These are phyloP conservation scores for Gallinago nigripennis DNA, from an alignment of 2,797 vertebrate species.

Conservation along the genomic window DNA sequence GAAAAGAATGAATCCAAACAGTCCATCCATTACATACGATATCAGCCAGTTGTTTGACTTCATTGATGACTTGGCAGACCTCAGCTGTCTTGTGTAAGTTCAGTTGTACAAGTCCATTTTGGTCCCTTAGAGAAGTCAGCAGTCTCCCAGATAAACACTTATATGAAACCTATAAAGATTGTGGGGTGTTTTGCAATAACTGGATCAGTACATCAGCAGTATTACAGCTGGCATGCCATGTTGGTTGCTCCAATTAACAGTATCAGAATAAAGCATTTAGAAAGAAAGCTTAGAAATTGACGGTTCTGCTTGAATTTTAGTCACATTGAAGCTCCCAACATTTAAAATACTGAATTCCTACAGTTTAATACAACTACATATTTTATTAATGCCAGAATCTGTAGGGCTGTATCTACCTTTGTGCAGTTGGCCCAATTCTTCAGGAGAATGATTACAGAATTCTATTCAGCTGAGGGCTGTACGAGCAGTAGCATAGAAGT, in stretches of 20 bases:
- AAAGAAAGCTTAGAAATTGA: not conserved
- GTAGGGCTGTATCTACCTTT: not conserved
- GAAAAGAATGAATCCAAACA: conserved; percentile 99
- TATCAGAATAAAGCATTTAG: not conserved
- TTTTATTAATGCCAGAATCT: not conserved
- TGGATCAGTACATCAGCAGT: not conserved
- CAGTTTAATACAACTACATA: not conserved
- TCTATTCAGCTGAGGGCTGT: not conserved
- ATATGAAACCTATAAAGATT: not conserved
- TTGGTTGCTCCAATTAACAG: not conserved
- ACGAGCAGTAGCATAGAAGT: not conserved
- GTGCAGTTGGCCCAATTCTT: not conserved
- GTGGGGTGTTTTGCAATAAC: not conserved
- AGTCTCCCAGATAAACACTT: not conserved
- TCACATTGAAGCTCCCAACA: not conserved
- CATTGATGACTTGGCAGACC: conserved; percentile 96
- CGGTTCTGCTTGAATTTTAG: not conserved
- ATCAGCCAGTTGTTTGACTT: conserved; percentile 99
- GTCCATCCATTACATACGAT: conserved; percentile 97
- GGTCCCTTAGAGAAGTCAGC: not conserved
- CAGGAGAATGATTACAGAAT: not conserved
- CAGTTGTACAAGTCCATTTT: not conserved
- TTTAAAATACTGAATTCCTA: not conserved
- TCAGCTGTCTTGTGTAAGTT: conserved; percentile 99
- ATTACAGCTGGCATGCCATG: not conserved